phyloP scores from a whole-genome alignment of 2,888 invertebrate genomes.

The Chamaedrilus cognettii region DNA sequence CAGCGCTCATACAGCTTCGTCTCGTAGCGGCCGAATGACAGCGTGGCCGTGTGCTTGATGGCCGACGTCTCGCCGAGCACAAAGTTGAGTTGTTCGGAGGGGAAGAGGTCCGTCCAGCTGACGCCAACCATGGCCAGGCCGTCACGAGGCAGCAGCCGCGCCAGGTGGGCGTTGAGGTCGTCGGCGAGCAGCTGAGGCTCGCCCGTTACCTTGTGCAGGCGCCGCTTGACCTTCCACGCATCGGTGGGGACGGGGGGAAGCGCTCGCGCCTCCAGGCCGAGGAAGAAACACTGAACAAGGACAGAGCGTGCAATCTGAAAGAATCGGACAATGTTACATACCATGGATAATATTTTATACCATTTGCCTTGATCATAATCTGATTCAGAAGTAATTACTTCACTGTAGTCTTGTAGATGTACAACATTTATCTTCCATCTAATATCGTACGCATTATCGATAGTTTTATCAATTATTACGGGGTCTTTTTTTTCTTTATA shows the following conservation, averaged over 20 bases:
- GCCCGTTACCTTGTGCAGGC: slow-evolving; percentile 44
- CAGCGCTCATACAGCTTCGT: slow-evolving; percentile 43
- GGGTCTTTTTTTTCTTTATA: too few species aligned
- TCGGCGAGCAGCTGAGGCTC: slow-evolving; percentile 46
- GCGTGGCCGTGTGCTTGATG: slow-evolving; percentile 42
- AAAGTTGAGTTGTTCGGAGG: slow-evolving; percentile 52
- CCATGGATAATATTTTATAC: too few species aligned
- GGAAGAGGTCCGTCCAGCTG: slow-evolving; percentile 55
- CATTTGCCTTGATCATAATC: too few species aligned
- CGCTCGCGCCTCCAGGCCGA: slow-evolving; percentile 43
- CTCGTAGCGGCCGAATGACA: slow-evolving; percentile 54
- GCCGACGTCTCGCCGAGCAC: slow-evolving; percentile 51
- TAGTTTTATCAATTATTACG: too few species aligned
- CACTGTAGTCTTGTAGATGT: too few species aligned
- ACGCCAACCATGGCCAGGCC: slow-evolving; percentile 51
- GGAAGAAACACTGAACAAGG: slow-evolving; percentile 45
- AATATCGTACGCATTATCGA: too few species aligned
- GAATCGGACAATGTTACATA: too few species aligned
- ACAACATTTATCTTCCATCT: too few species aligned
- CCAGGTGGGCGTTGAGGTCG: slow-evolving; percentile 44
- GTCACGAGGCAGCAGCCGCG: slow-evolving; percentile 43
- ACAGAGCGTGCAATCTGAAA: too few species aligned
- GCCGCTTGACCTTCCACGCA: slow-evolving; percentile 41
- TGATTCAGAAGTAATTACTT: too few species aligned
- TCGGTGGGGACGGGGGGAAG: slow-evolving; percentile 39